Conservation (phyloP, 1,140 invertebrate species). For the Zaprionus vittiger region DNA sequence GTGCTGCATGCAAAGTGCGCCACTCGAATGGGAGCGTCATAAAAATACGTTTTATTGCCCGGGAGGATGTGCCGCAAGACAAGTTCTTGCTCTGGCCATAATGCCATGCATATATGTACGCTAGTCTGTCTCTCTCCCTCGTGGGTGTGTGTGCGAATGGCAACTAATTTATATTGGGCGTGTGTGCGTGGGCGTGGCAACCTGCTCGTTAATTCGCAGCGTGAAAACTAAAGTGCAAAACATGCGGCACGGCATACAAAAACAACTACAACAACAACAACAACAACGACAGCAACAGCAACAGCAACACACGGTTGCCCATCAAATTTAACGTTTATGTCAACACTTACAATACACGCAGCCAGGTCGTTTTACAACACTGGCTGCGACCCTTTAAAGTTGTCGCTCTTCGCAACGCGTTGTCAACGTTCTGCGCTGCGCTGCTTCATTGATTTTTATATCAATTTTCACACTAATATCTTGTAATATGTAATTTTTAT, state of each 20-base stretch:
- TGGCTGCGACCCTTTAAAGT: conserved; percentile 67
- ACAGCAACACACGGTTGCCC: conserved; percentile 42
- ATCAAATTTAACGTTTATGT: conserved; percentile 83
- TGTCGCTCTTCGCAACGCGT: conserved; percentile 43
- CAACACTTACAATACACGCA: conserved; percentile 74
- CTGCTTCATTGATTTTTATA: conserved; percentile 81
- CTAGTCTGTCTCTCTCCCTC: neutral
- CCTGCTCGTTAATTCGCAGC: conserved; percentile 76
- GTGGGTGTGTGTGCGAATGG: conserved; percentile 33
- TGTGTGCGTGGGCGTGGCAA: conserved; percentile 38
- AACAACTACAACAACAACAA: conserved; percentile 17
- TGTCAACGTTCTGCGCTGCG: conserved; percentile 23
- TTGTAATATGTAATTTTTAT: conserved; percentile 83
- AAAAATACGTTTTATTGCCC: conserved; percentile 82
- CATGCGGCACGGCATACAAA: conserved; percentile 43
- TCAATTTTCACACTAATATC: conserved; percentile 82
- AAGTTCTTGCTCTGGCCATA: conserved; percentile 60
- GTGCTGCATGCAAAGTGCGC: conserved; percentile 72
- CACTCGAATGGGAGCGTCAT: conserved; percentile 70
- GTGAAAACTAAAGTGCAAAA: conserved; percentile 80
- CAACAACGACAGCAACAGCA: conserved; percentile 14
- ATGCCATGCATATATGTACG: conserved; percentile 57
- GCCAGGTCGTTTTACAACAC: conserved; percentile 67
- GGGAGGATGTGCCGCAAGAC: conserved; percentile 72
- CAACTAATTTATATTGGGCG: conserved; percentile 75